phyloP scores from a whole-genome alignment of 2,797 vertebrate species.

The Periparus ater region DNA sequence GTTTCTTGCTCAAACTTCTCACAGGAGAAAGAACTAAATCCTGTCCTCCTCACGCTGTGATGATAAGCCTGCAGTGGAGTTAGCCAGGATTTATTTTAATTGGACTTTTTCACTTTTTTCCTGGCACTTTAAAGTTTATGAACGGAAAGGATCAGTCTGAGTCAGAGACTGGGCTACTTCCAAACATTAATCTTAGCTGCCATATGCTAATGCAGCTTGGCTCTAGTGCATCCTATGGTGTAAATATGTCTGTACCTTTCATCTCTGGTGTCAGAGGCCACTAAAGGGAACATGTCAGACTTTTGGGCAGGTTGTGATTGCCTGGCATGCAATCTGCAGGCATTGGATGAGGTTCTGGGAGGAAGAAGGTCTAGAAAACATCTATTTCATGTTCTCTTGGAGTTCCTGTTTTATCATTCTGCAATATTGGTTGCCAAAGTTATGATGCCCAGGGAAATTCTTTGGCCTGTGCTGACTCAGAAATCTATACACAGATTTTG shows the following conservation, averaged over 20 bases:
- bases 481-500: not conserved
- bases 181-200: conserved; percentile 60
- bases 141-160: conserved; percentile 65
- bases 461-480: not conserved
- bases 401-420: not conserved
- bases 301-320: not conserved
- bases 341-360: not conserved
- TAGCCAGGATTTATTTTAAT: conserved; percentile 53
- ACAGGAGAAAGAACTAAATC: not conserved
- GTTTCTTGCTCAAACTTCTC: not conserved
- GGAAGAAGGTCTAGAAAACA: not conserved
- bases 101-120: conserved; percentile 48
- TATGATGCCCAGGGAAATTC: not conserved
- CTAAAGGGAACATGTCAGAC: not conserved
- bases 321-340: not conserved
- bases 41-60: not conserved
- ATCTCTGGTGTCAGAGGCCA: not conserved
- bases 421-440: not conserved
- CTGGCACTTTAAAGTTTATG: conserved; percentile 57
- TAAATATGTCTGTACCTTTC: not conserved
- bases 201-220: conserved; percentile 55
- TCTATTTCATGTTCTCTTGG: not conserved
- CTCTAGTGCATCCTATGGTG: conserved; percentile 17
- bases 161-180: conserved; percentile 57
- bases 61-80: not conserved